A percentile compares a stretch with the other conserved stretches of the same genome.
These are phyloP conservation scores for Lasioglossum calceatum DNA, from an alignment of 2,888 invertebrate species.

Conservation along the genomic window DNA sequence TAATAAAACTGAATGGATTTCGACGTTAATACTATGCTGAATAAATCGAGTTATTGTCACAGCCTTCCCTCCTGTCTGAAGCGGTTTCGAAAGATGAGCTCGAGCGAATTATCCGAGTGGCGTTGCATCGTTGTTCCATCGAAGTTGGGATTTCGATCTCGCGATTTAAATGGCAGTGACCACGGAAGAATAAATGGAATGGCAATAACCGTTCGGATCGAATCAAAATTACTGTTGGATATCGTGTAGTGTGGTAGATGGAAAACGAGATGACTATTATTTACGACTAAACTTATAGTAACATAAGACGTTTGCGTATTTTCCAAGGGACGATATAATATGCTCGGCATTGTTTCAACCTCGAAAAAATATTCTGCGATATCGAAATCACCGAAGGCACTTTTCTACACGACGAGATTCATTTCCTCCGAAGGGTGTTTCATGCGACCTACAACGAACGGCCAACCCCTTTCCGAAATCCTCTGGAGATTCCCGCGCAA, in stretches of 20 bases:
- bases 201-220: background rate
- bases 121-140: background rate
- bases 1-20: slow-evolving; percentile 3
- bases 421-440: slow-evolving; percentile 74
- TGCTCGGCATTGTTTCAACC: background rate
- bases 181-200: background rate
- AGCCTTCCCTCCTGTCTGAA: background rate
- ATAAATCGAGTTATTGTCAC: background rate
- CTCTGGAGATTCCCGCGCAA: slow-evolving; percentile 78
- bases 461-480: slow-evolving; percentile 81
- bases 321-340: background rate
- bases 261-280: background rate
- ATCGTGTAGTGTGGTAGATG: background rate
- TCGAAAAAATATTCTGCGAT: background rate
- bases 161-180: slow-evolving; percentile 35
- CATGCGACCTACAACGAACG: slow-evolving; percentile 77
- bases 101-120: background rate
- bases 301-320: background rate
- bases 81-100: background rate
- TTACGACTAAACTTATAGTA: background rate
- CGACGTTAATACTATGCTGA: slow-evolving; percentile 1
- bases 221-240: background rate
- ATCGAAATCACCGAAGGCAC: background rate
- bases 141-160: background rate
- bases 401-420: slow-evolving; percentile 77